Evolutionary conservation across 2,797 vertebrate genomes (phyloP).

Genomic region (Kryptolebias ocellatus): DNA sequence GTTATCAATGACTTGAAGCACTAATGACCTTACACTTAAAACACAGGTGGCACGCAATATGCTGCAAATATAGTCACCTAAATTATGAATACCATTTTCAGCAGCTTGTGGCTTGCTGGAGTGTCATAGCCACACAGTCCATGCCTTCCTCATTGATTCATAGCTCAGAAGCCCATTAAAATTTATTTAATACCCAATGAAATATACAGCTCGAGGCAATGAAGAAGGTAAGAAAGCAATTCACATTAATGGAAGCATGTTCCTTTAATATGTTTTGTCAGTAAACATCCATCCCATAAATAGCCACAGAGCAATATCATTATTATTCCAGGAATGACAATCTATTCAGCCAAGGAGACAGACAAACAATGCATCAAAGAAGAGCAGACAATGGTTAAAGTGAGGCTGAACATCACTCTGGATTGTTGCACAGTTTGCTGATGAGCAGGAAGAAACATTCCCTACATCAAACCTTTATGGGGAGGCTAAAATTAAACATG

Average conservation of each 20-base stretch:
- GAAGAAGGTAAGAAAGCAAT: constrained; percentile 55
- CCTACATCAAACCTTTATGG: constrained; percentile 54
- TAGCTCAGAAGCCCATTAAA: constrained; percentile 26
- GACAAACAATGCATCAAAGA: constrained; percentile 38
- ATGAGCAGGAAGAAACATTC: constrained; percentile 37
- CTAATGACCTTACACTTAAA: constrained; percentile 32
- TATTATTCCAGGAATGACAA: constrained; percentile 22
- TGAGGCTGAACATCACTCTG: constrained; percentile 48
- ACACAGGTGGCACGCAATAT: constrained; percentile 32
- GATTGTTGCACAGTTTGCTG: constrained; percentile 38
- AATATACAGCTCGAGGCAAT: constrained; percentile 53
- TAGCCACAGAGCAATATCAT: constrained; percentile 20
- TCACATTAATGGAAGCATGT: constrained; percentile 68
- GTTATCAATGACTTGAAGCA: constrained; percentile 20
- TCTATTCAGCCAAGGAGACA: constrained; percentile 19
- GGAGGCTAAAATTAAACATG: constrained; percentile 63
- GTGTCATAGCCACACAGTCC: constrained; percentile 15
- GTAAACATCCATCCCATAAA: constrained; percentile 53
- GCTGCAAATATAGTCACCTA: constrained; percentile 34
- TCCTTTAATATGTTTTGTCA: constrained; percentile 62
- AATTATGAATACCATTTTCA: constrained; percentile 34
- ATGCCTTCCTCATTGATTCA: constrained; percentile 13
- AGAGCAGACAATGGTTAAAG: constrained; percentile 35
- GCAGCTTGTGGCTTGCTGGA: constrained; percentile 23
- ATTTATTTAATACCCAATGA: constrained; percentile 53